Base-by-base conservation (phyloP, 2,888 invertebrate genomes). In the Campoplex nolae region DNA sequence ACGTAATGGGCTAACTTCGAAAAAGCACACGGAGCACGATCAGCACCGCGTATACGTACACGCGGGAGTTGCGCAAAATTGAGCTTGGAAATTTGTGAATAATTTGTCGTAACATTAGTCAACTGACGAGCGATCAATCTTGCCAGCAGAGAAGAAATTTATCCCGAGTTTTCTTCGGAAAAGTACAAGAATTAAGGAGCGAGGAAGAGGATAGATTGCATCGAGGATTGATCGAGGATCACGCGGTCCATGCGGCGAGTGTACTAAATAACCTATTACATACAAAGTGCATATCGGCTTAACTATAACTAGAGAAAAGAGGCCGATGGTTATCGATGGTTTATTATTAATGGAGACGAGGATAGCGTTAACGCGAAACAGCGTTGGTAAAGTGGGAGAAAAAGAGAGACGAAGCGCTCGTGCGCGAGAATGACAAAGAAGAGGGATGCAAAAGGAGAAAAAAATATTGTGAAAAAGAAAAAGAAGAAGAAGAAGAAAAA, bases 331-430 rank as follows among this genome's bases (percentile, higher is more conserved):
- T 84, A 81, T 87, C 82, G 84, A 83, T 51, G 71, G 48, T 71
- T 87, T 83, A 83, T 87, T 87, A 87, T 84, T 76, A 76, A 87
- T 83, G 79, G 58, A 85, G 71, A 77, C 73, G 54, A 81, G 79
- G 58, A 70, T 78, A 48, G 75, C 38, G 65, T 42, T 28, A 58
- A 82, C 62, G 13, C 6, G 32, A 6, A 1, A 32, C 6, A 32
- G 62, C 28, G 16, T 32, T 62, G 6, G 16, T 62, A 6, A 28
- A 28, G 58, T 23, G 11, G 16, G 4, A 28, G 13, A 28, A 9
- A 28, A 28, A 62, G 32, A 62, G 62, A 13, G 62, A 42, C 7
- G 42, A 38, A 38, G 23, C 23, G 23, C 23, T 23, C 23, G 23
- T 0, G 23, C 6, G 28, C 28, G 58, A 58, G 28, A 58, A 62